Conservation (phyloP, 2,797 vertebrate species). For the Coluber constrictor region DNA sequence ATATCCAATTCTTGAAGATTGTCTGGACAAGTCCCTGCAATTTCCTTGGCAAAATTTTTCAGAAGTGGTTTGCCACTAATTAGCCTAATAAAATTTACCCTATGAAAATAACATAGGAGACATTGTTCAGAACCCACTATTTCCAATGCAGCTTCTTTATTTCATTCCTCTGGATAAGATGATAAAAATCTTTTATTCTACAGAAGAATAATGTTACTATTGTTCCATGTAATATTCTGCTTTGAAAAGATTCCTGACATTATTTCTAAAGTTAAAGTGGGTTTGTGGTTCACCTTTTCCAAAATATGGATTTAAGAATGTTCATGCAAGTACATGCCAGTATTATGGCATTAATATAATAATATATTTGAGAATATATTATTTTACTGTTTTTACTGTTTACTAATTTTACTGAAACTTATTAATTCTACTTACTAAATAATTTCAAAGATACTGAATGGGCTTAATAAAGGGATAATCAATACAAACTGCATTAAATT, state of each 20-base stretch:
- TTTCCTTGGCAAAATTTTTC: not conserved
- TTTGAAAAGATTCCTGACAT: not conserved
- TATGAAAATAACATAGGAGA: not conserved
- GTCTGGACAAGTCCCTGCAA: not conserved
- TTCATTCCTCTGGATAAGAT: not conserved
- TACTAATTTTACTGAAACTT: constrained; percentile 39
- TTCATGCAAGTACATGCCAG: constrained; percentile 4
- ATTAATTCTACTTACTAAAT: constrained; percentile 41
- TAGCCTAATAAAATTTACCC: constrained; percentile 14
- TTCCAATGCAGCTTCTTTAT: not conserved
- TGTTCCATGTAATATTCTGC: not conserved
- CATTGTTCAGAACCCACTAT: not conserved
- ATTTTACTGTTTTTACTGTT: too few species aligned
- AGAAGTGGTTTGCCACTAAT: not conserved
- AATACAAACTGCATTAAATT: constrained; percentile 53
- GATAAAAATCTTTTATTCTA: not conserved
- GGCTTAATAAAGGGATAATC: constrained; percentile 44
- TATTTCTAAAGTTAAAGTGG: not conserved
- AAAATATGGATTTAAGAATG: not conserved
- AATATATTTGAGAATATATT: not conserved
- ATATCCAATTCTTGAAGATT: not conserved
- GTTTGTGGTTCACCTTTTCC: not conserved
- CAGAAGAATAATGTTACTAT: not conserved
- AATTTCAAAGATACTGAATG: constrained; percentile 43
- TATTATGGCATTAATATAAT: not conserved